Percentiles rank a stretch among this genome's conserved stretches.
Evolutionary conservation across 2,113 vertebrate genomes (phyloP).

Genomic region (Oreamnos americanus): DNA sequence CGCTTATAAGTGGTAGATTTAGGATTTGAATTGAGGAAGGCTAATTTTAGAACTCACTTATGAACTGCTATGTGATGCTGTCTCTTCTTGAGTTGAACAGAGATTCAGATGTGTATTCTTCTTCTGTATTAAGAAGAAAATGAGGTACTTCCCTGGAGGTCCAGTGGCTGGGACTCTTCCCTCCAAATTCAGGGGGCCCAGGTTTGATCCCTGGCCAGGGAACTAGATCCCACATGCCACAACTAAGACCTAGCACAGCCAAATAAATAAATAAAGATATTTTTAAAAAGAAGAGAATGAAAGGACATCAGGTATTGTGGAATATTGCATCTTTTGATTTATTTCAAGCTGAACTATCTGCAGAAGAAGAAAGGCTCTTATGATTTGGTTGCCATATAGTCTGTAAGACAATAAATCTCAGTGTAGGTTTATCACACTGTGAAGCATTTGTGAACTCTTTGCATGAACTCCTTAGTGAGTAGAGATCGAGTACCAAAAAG

Average conservation of each 20-base stretch:
- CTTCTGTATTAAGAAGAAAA: slow-evolving; percentile 4
- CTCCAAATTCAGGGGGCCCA: not conserved
- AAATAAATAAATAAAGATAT: not conserved
- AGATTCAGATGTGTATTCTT: not conserved
- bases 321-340: slow-evolving; percentile 4
- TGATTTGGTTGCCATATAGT: not conserved
- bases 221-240: not conserved
- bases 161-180: not conserved
- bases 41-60: not conserved
- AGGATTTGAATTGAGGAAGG: not conserved
- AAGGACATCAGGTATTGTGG: not conserved
- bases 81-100: not conserved
- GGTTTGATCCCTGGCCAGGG: not conserved
- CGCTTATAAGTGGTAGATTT: not conserved
- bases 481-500: not conserved
- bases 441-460: slow-evolving; percentile 16
- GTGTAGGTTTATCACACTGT: not conserved
- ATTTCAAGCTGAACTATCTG: slow-evolving; percentile 1
- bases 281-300: not conserved
- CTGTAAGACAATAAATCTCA: not conserved
- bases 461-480: not conserved
- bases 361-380: not conserved
- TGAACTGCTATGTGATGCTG: not conserved
- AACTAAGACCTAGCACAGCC: not conserved
- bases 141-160: not conserved